Base-by-base conservation (phyloP, 2,113 vertebrate species). In the Rhinoptilus africanus region DNA sequence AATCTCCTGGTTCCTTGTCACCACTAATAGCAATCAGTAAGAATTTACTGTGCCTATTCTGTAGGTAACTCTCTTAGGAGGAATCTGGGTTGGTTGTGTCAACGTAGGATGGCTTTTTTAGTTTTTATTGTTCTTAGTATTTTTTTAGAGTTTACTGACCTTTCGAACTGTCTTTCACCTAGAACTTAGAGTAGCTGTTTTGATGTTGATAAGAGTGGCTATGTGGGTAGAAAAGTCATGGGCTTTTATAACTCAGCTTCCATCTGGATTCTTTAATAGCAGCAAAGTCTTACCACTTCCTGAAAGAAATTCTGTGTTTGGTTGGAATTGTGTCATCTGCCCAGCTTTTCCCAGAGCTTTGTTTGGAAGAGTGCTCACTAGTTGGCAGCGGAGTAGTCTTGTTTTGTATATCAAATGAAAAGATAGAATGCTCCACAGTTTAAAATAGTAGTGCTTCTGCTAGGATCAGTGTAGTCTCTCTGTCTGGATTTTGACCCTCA, bases 141-240 rank as follows among this genome's bases (percentile, higher is more conserved):
- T 30, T 67, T 56, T 81, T 39, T 27, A 8, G 39, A 39, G 5
- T 45, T 56, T 80, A 26, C n/a, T 74, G 39, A 5, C 10, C 27
- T 12, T 50, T 88, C 51, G 18, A 17, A 48, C 30, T 48, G 3
- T 37, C 8, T 62, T 90, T 84, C 50, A 62, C 14, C 9, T 68
- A 54, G 11, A 76, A 56, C 7, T 57, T 45, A n/a, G 34, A 54
- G 14, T 28, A 56, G 19, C 18, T 77, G 20, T 28, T 88, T 86
- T 67, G 27, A 10, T 53, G 11, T n/a, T 64, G 12, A 1, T 54
- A 12, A 10, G 26, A 84, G 1, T 1, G 11, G 2, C 4, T 47
- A 56, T 14, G 6, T 23, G 28, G 10, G 3, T 47, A 18, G 47
- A 37, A 88, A 71, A 74, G 39, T 7, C 27, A 37, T 0, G 0